phyloP scores from a whole-genome alignment of 1,140 invertebrate genomes.

The Drosophila pachea region DNA sequence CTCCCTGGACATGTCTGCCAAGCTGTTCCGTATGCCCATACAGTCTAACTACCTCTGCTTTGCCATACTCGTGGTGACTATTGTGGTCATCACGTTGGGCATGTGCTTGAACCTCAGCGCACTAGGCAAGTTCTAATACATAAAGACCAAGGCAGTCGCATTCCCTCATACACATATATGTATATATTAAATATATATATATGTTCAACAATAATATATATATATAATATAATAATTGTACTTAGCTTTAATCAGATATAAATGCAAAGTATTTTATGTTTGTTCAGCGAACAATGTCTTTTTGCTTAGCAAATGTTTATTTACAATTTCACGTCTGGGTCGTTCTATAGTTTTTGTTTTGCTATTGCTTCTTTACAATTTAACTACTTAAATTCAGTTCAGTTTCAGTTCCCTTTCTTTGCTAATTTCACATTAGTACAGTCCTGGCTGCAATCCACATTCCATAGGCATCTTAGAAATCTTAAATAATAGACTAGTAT shows the following conservation, averaged over 20 bases:
- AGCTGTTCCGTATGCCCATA: conserved; percentile 85
- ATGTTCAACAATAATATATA: not conserved
- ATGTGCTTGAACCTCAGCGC: conserved; percentile 81
- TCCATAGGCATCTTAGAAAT: not conserved
- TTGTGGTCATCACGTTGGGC: conserved; percentile 84
- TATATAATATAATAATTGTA: not conserved
- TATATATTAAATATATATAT: too few species aligned
- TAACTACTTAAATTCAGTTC: conserved; percentile 69
- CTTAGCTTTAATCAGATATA: conserved; percentile 36
- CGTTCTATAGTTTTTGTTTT: conserved; percentile 12
- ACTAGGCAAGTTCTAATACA: conserved; percentile 54
- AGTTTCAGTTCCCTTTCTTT: conserved; percentile 48
- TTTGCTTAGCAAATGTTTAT: conserved; percentile 55
- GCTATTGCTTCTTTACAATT: conserved; percentile 54
- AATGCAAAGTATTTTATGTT: conserved; percentile 26
- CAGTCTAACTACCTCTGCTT: conserved; percentile 84
- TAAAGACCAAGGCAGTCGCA: not conserved
- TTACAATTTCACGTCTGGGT: conserved; percentile 47
- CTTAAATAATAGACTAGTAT: too few species aligned
- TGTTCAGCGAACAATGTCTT: conserved; percentile 50
- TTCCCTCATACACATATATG: too few species aligned
- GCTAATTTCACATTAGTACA: conserved; percentile 4
- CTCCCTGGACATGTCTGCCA: conserved; percentile 85
- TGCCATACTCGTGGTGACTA: conserved; percentile 81
- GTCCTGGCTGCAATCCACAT: conserved; percentile 10